Base-by-base conservation (phyloP, 1,140 invertebrate species). In the Eurosta solidaginis region DNA sequence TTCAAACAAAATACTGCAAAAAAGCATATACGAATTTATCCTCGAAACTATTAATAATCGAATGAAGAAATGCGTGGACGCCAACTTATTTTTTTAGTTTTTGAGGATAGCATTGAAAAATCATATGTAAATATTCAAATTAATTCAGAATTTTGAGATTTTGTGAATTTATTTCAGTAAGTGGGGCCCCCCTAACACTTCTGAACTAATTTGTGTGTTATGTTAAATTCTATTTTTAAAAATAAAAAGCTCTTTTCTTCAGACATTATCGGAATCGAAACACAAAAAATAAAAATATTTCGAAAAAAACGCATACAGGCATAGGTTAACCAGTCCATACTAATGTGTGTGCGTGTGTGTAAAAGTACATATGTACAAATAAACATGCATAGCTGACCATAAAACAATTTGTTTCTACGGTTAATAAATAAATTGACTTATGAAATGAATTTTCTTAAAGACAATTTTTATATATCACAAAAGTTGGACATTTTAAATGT, bases 171-270 rank as follows among this genome's bases (percentile, higher is more conserved):
- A 40, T 59, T 59, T 59, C 52, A 59, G 20, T 59, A 59, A 59
- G 52, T 59, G 40, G 20, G 59, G 40, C 29, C 33, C n/a, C 59
- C 29, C 29, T 36, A 63, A 63, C 59, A 63, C 33, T 63, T 63
- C 29, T 20, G 40, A 4, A 20, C n/a, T 63, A 36, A 25, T 63
- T 63, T 63, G 27, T 25, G 73, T 74, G 73, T 49, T 36, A 42
- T 27, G 73, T 45, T 74, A 14, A 49, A 68, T 44, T 74, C 73
- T 74, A 74, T 74, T 74, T 74, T 74, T 74, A 74, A 45, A 49
- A 74, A 49, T 44, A 74, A 74, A 74, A 74, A 49, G 42, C 45
- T 74, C 45, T 74, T 74, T 29, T 40, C 20, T 25, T 25, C 40
- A 45, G 10, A 45, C 45, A 29, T 44, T 45, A 45, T 45, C 45